phyloP scores from a whole-genome alignment of 2,888 invertebrate species.

The Leucania comma region DNA sequence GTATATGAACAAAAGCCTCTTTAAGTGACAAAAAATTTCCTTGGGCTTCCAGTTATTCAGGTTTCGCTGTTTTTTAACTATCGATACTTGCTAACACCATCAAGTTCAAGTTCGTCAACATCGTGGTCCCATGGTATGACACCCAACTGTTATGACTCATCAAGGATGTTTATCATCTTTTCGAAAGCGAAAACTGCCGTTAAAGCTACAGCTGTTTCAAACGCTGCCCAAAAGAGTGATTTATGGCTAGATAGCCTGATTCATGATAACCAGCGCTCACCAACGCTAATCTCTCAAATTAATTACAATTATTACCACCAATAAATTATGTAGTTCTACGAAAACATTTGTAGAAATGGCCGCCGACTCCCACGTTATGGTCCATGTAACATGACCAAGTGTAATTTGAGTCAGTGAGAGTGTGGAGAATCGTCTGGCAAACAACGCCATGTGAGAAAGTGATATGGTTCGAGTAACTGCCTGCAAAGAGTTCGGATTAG shows the following conservation, averaged over 20 bases:
- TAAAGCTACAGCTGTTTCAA: background rate
- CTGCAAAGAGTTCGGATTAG: conserved; percentile 53
- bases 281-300: conserved; percentile 18
- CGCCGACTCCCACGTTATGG: conserved; percentile 42
- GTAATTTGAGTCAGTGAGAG: conserved; percentile 70
- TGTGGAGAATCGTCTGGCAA: conserved; percentile 59
- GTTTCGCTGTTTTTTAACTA: too few species aligned
- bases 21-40: too few species aligned
- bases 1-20: too few species aligned
- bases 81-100: background rate
- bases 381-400: conserved; percentile 59
- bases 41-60: too few species aligned
- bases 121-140: background rate
- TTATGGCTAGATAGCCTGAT: background rate
- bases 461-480: conserved; percentile 62
- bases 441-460: conserved; percentile 72
- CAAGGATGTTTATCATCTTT: background rate
- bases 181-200: conserved; percentile 3
- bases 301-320: conserved; percentile 21
- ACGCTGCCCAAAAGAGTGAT: conserved; percentile 11
- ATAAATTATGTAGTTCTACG: conserved; percentile 41
- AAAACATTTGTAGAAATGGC: conserved; percentile 34
- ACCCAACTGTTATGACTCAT: background rate
- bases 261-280: conserved; percentile 2
- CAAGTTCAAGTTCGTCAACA: background rate